Percentiles rank a stretch among this genome's conserved stretches.
Evolutionary conservation across 2,888 invertebrate genomes (phyloP).

Genomic region (Slavum lentiscoides): DNA sequence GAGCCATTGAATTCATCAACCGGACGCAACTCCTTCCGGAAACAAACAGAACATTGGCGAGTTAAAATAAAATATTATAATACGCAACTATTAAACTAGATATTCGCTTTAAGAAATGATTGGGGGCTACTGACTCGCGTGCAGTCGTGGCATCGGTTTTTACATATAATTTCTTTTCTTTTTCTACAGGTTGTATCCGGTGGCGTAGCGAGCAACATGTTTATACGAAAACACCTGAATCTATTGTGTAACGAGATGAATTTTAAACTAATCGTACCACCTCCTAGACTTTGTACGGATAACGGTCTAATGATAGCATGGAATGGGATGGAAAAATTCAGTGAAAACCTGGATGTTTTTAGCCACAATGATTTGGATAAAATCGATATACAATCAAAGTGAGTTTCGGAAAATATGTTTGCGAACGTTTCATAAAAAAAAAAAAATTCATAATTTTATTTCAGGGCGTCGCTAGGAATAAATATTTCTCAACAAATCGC

Average conservation of each 20-base stretch:
- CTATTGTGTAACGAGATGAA: constrained; percentile 69
- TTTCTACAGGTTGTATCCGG: constrained; percentile 80
- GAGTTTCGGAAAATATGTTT: constrained; percentile 54
- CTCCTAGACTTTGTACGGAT: constrained; percentile 87
- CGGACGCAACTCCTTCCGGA: constrained; percentile 67
- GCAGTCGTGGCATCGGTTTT: neutral
- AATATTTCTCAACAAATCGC: constrained; percentile 65
- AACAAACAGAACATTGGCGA: constrained; percentile 66
- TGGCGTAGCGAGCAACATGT: constrained; percentile 93
- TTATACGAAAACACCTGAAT: constrained; percentile 72
- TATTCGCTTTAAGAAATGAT: too few relatives aligned
- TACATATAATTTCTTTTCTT: constrained; percentile 22
- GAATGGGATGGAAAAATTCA: constrained; percentile 87
- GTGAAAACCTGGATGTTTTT: constrained; percentile 62
- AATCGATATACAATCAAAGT: constrained; percentile 66
- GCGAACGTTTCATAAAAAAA: neutral
- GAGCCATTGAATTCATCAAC: constrained; percentile 73
- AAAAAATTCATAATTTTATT: constrained; percentile 53
- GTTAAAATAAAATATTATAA: constrained; percentile 31
- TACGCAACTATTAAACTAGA: neutral
- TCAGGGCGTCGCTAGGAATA: constrained; percentile 67
- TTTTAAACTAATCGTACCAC: constrained; percentile 75
- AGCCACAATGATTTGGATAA: constrained; percentile 64
- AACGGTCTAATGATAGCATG: constrained; percentile 99
- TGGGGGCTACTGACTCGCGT: too few relatives aligned